Evolutionary conservation across 1,140 invertebrate species (phyloP).

Genomic region (Drusus annulatus): DNA sequence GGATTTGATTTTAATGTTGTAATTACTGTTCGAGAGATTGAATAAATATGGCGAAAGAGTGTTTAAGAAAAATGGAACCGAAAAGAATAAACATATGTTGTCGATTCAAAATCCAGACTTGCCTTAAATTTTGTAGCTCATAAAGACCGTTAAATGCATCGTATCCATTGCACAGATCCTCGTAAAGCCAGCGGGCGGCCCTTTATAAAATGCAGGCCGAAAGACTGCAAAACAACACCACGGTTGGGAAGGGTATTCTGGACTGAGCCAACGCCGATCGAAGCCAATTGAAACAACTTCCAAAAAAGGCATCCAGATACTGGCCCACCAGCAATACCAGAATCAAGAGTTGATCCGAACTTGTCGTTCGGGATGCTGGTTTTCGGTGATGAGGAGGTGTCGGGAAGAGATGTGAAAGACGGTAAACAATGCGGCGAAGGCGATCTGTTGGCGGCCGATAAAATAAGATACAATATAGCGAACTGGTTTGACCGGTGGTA

Average conservation of each 20-base stretch:
- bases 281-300: background rate
- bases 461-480: too few species aligned
- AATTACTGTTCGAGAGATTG: too few species aligned
- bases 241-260: background rate
- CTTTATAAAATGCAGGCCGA: background rate
- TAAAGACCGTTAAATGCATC: background rate
- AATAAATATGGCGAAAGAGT: too few species aligned
- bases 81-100: too few species aligned
- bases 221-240: background rate
- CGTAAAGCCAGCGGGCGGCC: background rate
- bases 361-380: background rate
- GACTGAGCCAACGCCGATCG: background rate
- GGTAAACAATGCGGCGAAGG: conserved; percentile 18
- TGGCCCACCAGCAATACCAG: background rate
- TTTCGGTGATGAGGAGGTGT: background rate
- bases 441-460: conserved; percentile 2
- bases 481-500: conserved; percentile 19
- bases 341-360: too few species aligned
- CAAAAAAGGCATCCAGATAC: conserved; percentile 1
- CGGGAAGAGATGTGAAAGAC: conserved; percentile 4
- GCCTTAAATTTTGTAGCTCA: background rate
- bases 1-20: too few species aligned
- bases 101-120: background rate
- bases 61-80: too few species aligned
- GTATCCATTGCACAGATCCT: background rate